A percentile compares a stretch with the other conserved stretches of the same genome.
Evolutionary conservation across 2,888 invertebrate genomes (phyloP).

Genomic region (Seira musarum): DNA sequence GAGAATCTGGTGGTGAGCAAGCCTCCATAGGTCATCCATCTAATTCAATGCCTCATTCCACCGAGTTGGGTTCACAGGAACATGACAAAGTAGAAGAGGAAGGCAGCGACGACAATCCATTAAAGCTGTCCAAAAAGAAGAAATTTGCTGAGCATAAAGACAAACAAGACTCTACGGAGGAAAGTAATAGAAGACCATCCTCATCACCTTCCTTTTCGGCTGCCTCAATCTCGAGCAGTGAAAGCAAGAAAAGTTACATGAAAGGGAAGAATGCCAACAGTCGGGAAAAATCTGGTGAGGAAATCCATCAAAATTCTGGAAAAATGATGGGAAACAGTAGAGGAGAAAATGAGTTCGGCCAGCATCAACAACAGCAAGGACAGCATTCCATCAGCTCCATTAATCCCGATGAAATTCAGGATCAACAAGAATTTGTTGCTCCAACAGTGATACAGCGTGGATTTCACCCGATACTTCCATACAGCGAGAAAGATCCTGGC

Average conservation of each 20-base stretch:
- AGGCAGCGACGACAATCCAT: background rate
- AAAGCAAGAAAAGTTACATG: conserved; percentile 39
- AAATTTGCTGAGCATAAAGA: background rate
- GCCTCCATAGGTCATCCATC: background rate
- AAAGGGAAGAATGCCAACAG: conserved; percentile 32
- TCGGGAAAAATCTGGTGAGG: conserved; percentile 34
- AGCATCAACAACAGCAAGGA: conserved; percentile 15
- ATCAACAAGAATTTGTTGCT: conserved; percentile 59
- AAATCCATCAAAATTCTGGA: background rate
- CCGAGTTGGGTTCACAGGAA: no score
- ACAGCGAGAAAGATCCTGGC: conserved; percentile 68
- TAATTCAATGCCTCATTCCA: no score
- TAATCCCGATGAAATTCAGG: conserved; percentile 10
- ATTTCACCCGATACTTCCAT: conserved; percentile 65
- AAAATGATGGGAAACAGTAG: conserved; percentile 24
- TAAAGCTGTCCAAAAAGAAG: background rate
- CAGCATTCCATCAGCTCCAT: background rate
- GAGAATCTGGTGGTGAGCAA: conserved; percentile 11
- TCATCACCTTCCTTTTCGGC: background rate
- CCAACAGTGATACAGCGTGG: conserved; percentile 63
- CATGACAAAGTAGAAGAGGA: background rate
- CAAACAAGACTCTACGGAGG: conserved; percentile 5
- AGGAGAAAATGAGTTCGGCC: conserved; percentile 13
- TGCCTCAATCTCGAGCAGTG: conserved; percentile 24
- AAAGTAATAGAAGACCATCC: background rate